phyloP scores from a whole-genome alignment of 35 echinoderm and acorn worm genomes.

The Lytechinus pictus region DNA sequence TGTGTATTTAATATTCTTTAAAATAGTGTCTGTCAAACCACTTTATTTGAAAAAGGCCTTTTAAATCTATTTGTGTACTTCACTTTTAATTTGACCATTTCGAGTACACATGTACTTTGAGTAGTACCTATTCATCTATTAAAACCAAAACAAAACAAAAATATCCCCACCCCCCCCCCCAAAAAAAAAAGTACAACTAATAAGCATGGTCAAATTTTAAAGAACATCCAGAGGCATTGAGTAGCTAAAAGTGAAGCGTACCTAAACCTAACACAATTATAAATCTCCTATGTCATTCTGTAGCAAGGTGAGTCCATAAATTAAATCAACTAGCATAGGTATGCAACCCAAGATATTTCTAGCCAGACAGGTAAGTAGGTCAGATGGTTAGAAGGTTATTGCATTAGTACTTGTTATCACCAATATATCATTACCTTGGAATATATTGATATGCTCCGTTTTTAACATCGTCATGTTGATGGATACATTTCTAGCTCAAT shows the following conservation, averaged over 20 bases:
- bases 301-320: neutral
- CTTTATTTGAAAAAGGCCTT: no score
- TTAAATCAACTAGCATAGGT: constrained; percentile 3
- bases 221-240: neutral
- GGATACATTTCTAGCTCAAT: neutral
- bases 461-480: neutral
- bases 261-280: neutral
- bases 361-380: neutral
- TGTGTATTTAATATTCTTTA: no score
- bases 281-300: neutral
- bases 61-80: no score
- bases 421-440: constrained; percentile 19
- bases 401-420: constrained; percentile 7
- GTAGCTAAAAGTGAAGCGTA: neutral
- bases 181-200: no score
- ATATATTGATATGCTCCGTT: constrained; percentile 3
- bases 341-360: neutral
- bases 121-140: no score
- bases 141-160: no score
- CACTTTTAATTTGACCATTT: no score
- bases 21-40: no score
- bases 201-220: no score
- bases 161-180: neutral
- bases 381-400: neutral
- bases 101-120: no score